Evolutionary conservation across 2,113 vertebrate species (phyloP).

Genomic region (Synchiropus splendidus): DNA sequence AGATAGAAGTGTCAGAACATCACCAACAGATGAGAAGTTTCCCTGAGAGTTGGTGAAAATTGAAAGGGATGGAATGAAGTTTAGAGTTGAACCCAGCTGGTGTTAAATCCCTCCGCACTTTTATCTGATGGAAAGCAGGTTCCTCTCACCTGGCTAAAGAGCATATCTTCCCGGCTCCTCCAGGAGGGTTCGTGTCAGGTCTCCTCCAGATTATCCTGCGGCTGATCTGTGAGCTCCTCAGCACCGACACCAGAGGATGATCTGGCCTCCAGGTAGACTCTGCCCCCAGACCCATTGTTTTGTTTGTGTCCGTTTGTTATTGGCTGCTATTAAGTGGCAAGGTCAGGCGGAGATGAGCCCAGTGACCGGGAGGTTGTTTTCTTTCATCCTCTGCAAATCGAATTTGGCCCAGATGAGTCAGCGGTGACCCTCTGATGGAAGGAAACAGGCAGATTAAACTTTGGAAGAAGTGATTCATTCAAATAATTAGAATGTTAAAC

Average conservation of each 20-base stretch:
- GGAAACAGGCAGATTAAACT: background rate
- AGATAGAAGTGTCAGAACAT: no score
- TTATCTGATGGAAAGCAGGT: no score
- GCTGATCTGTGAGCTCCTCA: conserved; percentile 43
- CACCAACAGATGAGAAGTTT: no score
- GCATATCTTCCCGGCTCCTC: background rate
- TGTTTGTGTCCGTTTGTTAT: conserved; percentile 6
- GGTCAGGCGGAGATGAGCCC: conserved; percentile 7
- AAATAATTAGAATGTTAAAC: background rate
- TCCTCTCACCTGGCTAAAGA: no score
- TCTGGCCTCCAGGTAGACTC: conserved; percentile 13
- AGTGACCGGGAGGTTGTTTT: background rate
- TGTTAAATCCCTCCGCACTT: no score
- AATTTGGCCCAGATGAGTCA: background rate
- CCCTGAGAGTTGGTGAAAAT: no score
- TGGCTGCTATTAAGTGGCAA: conserved; percentile 10
- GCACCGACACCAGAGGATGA: conserved; percentile 38
- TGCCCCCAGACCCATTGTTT: conserved; percentile 5
- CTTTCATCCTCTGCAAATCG: no score
- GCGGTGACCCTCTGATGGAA: background rate
- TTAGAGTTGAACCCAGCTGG: no score
- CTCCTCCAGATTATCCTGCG: conserved; percentile 42
- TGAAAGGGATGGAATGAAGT: no score
- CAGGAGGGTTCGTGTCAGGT: conserved; percentile 22
- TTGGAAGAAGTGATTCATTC: background rate